Evolutionary conservation across 2,797 vertebrate genomes (phyloP).

Genomic region (Pelobates cultripes): DNA sequence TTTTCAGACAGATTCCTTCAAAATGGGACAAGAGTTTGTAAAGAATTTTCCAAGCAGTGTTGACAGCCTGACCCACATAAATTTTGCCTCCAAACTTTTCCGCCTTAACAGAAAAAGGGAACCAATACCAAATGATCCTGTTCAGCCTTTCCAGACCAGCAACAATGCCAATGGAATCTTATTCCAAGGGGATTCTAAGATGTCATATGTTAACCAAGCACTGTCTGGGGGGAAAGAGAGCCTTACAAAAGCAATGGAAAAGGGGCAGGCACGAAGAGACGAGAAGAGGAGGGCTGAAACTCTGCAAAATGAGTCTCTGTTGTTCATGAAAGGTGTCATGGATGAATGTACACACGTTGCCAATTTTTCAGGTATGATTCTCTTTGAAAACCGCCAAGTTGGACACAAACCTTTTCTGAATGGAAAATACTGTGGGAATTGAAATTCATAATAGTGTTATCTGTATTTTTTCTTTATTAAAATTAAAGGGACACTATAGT

Average conservation of each 20-base stretch:
- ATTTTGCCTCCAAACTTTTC: conserved; percentile 73
- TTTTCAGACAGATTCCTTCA: conserved; percentile 90
- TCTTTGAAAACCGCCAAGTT: too few species aligned
- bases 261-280: conserved; percentile 53
- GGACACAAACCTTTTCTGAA: too few species aligned
- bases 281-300: conserved; percentile 63
- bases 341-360: conserved; percentile 98
- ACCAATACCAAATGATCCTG: conserved; percentile 58
- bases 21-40: conserved; percentile 83
- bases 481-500: too few species aligned
- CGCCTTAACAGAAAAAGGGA: conserved; percentile 61
- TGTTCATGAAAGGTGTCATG: conserved; percentile 99
- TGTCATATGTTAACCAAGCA: conserved; percentile 65
- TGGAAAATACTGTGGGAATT: too few species aligned
- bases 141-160: conserved; percentile 60
- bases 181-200: conserved; percentile 63
- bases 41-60: conserved; percentile 73
- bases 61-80: conserved; percentile 70
- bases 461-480: too few species aligned
- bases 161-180: conserved; percentile 64
- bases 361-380: conserved; percentile 88
- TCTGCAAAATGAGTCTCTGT: conserved; percentile 86
- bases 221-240: conserved; percentile 69
- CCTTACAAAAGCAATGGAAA: conserved; percentile 54
- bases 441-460: too few species aligned